Evolutionary conservation across 2,113 vertebrate genomes (phyloP).

Genomic region (Geococcyx californianus): DNA sequence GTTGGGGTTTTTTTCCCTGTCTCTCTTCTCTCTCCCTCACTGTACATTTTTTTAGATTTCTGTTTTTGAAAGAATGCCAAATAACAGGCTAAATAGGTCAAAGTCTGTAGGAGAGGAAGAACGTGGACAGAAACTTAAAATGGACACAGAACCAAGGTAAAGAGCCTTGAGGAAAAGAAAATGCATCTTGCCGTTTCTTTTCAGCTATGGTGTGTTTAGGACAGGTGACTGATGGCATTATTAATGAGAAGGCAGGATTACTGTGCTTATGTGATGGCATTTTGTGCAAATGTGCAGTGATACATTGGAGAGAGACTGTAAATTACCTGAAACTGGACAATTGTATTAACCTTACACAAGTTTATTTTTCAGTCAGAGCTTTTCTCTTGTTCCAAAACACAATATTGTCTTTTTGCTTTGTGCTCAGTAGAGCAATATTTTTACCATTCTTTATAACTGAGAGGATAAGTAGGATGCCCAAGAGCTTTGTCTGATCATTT

Average conservation of each 20-base stretch:
- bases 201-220: neutral
- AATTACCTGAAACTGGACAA: neutral
- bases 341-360: neutral
- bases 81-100: constrained; percentile 54
- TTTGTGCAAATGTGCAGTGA: neutral
- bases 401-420: neutral
- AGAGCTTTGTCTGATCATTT: constrained; percentile 43
- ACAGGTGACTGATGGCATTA: constrained; percentile 5
- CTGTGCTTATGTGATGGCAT: neutral
- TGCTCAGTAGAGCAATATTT: neutral
- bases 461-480: neutral
- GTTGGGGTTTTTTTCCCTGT: neutral
- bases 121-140: constrained; percentile 16
- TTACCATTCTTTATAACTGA: neutral
- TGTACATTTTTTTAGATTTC: constrained; percentile 11
- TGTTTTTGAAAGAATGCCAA: constrained; percentile 46
- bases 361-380: neutral
- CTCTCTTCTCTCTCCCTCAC: neutral
- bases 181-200: neutral
- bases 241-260: constrained; percentile 4
- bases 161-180: neutral
- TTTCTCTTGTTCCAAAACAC: neutral
- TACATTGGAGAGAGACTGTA: neutral
- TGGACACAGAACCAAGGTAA: neutral
- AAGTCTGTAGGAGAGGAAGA: constrained; percentile 35